Evolutionary conservation across 2,797 vertebrate genomes (phyloP), one percentile per base, ranked within the genome.

Genomic region (Ptychadena robeensis): DNA sequence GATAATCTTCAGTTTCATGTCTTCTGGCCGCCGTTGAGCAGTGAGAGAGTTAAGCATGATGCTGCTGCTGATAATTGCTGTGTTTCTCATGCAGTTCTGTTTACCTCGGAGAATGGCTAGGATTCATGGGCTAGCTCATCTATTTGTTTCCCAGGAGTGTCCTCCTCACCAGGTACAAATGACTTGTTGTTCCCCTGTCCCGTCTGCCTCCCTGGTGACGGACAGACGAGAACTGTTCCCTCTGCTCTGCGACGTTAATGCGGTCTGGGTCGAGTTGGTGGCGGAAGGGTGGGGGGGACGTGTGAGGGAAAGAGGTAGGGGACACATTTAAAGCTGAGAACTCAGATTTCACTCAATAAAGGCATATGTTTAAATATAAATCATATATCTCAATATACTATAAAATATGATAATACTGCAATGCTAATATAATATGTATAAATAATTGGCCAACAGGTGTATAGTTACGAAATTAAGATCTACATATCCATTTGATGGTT

Each of bases 71-170:
- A 94, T 95, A 95, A 94, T 94, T 90, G 91, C 90, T 92, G 86
- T 93, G 93, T 95, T 96, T 96, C 95, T 96, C 94, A 96, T 96
- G 95, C 95, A 96, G 95, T 96, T 95, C 94, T 95, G 94, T 96
- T 96, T 95, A 94, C 95, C 92, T 86, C 37, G 2, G 92, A 94
- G 94, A 95, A 94, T 92, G 93, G 95, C 92, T 94, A 92, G 88
- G 93, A 95, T 96, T 95, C 94, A 92, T 90, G 89, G 86, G 88
- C 91, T 94, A 90, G 93, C 93, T 95, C 94, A 95, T 95, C 95
- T 95, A 93, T 93, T 95, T 95, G 95, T 96, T 95, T 96, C 95
- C 95, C 95, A 95, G 95, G 95, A 95, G 94, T 95, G 94, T 94
- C 94, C 90, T 94, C 94, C 93, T 94, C 94, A 92, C 92, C 94